These are phyloP conservation scores for Apis florea DNA, from an alignment of 1,140 invertebrate species.

Conservation along the genomic window DNA sequence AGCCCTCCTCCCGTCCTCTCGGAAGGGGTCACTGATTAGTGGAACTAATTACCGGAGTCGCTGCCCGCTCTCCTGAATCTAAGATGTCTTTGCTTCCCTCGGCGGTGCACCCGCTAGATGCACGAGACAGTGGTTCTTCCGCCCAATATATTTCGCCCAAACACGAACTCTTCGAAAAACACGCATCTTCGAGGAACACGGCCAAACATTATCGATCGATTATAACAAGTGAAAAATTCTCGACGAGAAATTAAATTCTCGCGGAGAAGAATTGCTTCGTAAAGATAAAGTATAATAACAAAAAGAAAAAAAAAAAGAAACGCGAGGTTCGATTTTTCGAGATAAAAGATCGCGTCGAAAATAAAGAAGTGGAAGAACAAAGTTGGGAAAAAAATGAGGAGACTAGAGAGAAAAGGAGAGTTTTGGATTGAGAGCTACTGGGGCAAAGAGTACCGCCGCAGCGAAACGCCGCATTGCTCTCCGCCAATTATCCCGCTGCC, in stretches of 20 bases:
- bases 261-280: too few species aligned
- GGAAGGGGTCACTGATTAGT: constrained; percentile 68
- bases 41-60: constrained; percentile 72
- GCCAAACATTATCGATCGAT: too few species aligned
- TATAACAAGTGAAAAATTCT: too few species aligned
- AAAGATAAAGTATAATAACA: too few species aligned
- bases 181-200: too few species aligned
- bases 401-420: too few species aligned
- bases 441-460: constrained; percentile 70
- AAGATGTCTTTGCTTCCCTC: constrained; percentile 65
- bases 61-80: constrained; percentile 61
- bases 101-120: constrained; percentile 49
- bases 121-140: constrained; percentile 64
- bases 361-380: accelerated
- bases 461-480: constrained; percentile 69
- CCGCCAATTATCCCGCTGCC: constrained; percentile 70
- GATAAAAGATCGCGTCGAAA: not conserved
- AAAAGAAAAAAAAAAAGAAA: too few species aligned
- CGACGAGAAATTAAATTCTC: too few species aligned
- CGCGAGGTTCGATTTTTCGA: too few species aligned
- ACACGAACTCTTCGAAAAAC: too few species aligned
- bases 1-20: constrained; percentile 48
- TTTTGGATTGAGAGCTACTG: constrained; percentile 65
- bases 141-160: too few species aligned
- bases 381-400: not conserved